Percentiles rank a stretch among this genome's conserved stretches.
These are phyloP conservation scores for Cephus runcator DNA, from an alignment of 2,888 invertebrate species.

Conservation along the genomic window DNA sequence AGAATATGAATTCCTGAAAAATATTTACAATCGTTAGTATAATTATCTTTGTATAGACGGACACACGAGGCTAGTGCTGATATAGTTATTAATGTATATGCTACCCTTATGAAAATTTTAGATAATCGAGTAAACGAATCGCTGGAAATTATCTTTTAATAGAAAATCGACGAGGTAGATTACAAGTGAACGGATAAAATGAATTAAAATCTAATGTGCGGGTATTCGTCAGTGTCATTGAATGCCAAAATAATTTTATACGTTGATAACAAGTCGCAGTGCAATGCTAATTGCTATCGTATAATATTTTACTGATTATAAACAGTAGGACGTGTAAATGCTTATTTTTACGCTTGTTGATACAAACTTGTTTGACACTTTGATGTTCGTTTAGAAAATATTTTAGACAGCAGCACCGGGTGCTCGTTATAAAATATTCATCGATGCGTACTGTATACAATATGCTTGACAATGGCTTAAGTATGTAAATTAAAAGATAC, in stretches of 20 bases:
- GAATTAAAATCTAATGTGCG: background rate
- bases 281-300: background rate
- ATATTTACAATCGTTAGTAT: constrained; percentile 13
- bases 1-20: constrained; percentile 77
- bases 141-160: too few relatives aligned
- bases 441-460: too few relatives aligned
- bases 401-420: background rate
- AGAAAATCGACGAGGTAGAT: background rate
- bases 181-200: background rate
- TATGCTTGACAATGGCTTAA: too few relatives aligned
- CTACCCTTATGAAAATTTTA: too few relatives aligned
- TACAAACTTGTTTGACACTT: background rate
- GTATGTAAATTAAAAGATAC: background rate
- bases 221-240: too few relatives aligned
- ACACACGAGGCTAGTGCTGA: too few relatives aligned
- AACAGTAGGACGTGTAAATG: background rate
- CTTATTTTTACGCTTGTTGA: background rate
- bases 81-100: too few relatives aligned
- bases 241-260: background rate
- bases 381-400: background rate
- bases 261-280: background rate
- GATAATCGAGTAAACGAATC: too few relatives aligned
- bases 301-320: background rate
- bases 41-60: too few relatives aligned
- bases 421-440: background rate